Percentiles rank a stretch among this genome's conserved stretches.
Conservation (phyloP, 2,113 vertebrate genomes). For the Apaloderma vittatum region DNA sequence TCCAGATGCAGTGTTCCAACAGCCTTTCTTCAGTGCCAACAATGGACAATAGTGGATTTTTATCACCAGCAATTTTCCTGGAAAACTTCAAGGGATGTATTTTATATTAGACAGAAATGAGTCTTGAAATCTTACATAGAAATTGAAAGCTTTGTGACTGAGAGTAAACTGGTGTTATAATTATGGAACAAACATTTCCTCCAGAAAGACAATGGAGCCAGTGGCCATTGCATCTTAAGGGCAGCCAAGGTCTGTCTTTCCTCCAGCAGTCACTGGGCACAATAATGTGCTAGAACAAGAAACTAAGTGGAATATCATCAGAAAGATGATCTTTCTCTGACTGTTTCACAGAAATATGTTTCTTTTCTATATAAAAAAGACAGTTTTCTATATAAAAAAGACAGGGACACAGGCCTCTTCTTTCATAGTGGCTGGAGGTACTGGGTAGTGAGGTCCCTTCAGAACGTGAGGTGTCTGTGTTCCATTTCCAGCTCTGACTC, state of each 20-base stretch:
- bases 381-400: not conserved
- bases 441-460: not conserved
- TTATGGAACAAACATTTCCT: not conserved
- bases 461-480: not conserved
- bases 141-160: not conserved
- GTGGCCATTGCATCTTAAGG: accelerated
- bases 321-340: not conserved
- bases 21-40: not conserved
- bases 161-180: not conserved
- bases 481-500: slow-evolving; percentile 45
- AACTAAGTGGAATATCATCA: not conserved
- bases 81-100: not conserved
- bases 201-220: not conserved
- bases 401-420: accelerated
- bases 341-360: not conserved
- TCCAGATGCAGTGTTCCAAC: not conserved
- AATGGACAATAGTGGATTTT: not conserved
- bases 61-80: not conserved
- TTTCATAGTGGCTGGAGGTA: not conserved
- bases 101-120: not conserved
- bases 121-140: not conserved
- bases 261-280: not conserved
- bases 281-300: not conserved
- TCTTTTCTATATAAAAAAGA: not conserved
- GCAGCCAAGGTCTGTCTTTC: not conserved